Evolutionary conservation across 2,888 invertebrate species (phyloP), one percentile per base, ranked within the genome.

Genomic region (Pantelozetes paolii): DNA sequence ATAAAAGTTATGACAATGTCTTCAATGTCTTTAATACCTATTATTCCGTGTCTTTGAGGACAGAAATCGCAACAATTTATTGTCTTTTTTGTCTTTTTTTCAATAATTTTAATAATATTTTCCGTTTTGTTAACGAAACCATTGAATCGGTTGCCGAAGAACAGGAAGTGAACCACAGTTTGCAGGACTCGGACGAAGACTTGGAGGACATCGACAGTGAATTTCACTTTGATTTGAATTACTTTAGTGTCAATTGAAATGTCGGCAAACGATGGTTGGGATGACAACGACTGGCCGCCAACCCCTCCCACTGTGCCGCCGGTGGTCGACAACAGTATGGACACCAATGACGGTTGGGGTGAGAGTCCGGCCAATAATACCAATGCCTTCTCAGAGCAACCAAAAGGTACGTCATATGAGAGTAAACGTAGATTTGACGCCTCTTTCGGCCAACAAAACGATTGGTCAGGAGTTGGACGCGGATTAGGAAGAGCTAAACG

Each of bases 401-500:
- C 40, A 20, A 69, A 69, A 69, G 69, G 69, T 69, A 69, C 64
- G 20, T 40, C 64, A 8, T 20, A 23, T 45, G 11, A 5, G 13
- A 45, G 15, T 5, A 67, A 69, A 69, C 45, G 42, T 69, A 69
- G 45, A 69, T 69, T 69, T 20, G 36, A 69, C 42, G 67, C 32
- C 2, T 15, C 8, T 40, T 67, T 67, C 30, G 36, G 18, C 1
- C 32, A 20, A 28, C 26, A 18, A 45, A 69, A 69, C 45, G 6
- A 69, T 23, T 36, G 42, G 23, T 69, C 45, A 69, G 69, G 69
- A 69, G 20, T 40, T 69, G 69, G 69, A 69, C 45, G 45, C 6
- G 69, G 69, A 42, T 20, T 32, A 26, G 69, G 42, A 69, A 40
- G 69, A 45, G 69, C 42, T 42, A 69, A 69, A 45, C n/a, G 69